phyloP scores from a whole-genome alignment of 2,797 vertebrate genomes.

The Fringilla coelebs region DNA sequence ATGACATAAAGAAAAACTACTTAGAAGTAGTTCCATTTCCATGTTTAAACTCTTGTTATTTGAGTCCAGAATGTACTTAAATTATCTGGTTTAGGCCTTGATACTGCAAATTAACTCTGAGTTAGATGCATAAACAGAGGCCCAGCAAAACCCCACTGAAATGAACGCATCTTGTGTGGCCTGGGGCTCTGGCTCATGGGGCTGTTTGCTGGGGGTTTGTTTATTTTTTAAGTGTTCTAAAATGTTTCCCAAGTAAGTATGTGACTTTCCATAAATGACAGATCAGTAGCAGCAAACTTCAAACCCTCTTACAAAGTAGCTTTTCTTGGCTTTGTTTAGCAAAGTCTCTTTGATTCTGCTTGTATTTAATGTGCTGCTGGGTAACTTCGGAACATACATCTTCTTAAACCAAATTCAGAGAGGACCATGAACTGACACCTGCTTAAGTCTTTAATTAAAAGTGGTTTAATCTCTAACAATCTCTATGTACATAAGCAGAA shows the following conservation, averaged over 20 bases:
- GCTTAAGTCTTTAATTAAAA: constrained; percentile 60
- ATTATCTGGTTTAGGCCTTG: neutral
- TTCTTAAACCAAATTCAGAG: constrained; percentile 36
- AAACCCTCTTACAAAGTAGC: neutral
- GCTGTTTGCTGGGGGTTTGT: neutral
- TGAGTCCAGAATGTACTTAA: neutral
- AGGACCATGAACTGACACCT: constrained; percentile 32
- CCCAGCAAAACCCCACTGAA: neutral
- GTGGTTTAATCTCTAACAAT: constrained; percentile 44
- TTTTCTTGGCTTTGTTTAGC: neutral
- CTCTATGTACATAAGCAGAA: constrained; percentile 40
- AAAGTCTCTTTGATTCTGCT: constrained; percentile 44
- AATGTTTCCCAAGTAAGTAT: neutral
- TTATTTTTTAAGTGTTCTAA: neutral
- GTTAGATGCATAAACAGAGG: neutral
- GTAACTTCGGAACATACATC: neutral
- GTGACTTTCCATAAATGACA: neutral
- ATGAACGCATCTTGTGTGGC: neutral
- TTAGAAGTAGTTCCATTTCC: neutral
- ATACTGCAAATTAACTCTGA: neutral
- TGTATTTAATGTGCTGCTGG: neutral
- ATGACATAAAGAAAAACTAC: neutral
- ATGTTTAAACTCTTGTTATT: neutral
- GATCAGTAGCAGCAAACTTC: neutral
- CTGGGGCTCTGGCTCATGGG: neutral